Evolutionary conservation across 2,888 invertebrate genomes (phyloP).

Genomic region (Ochropacha duplaris): DNA sequence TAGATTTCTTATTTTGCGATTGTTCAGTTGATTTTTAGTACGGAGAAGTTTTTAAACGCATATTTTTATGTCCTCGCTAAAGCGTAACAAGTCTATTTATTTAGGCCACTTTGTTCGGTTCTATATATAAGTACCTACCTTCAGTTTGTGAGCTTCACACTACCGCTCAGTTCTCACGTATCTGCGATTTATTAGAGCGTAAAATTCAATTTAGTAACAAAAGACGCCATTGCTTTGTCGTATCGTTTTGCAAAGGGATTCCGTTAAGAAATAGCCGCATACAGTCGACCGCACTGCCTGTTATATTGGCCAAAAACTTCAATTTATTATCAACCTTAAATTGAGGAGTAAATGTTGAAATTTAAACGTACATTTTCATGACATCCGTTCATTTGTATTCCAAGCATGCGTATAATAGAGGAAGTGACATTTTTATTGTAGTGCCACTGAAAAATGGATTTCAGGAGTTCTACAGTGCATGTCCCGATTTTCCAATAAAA

Average conservation of each 20-base stretch:
- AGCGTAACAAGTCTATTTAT: neutral
- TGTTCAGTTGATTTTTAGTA: too few species aligned
- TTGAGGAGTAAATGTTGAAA: neutral
- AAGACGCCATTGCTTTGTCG: constrained; percentile 19
- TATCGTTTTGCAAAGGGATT: constrained; percentile 8
- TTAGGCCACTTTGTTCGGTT: neutral
- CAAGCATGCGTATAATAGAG: constrained; percentile 23
- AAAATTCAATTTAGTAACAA: constrained; percentile 30
- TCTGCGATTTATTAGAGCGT: constrained; percentile 17
- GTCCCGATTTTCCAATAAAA: constrained; percentile 10
- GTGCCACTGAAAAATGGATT: constrained; percentile 27
- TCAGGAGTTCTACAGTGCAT: constrained; percentile 14
- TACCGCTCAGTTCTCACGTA: constrained; percentile 14
- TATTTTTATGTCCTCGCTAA: neutral
- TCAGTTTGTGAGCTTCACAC: constrained; percentile 7
- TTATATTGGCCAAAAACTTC: neutral
- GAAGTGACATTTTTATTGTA: constrained; percentile 31
- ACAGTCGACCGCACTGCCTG: neutral
- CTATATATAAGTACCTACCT: constrained; percentile 5
- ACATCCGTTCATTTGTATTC: constrained; percentile 17
- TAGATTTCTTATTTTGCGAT: too few species aligned
- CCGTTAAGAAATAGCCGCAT: constrained; percentile 3
- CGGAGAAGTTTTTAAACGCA: too few species aligned
- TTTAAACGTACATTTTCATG: neutral
- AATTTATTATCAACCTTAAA: neutral